Conservation (phyloP, 2,113 vertebrate species). For the Trogon surrucura region DNA sequence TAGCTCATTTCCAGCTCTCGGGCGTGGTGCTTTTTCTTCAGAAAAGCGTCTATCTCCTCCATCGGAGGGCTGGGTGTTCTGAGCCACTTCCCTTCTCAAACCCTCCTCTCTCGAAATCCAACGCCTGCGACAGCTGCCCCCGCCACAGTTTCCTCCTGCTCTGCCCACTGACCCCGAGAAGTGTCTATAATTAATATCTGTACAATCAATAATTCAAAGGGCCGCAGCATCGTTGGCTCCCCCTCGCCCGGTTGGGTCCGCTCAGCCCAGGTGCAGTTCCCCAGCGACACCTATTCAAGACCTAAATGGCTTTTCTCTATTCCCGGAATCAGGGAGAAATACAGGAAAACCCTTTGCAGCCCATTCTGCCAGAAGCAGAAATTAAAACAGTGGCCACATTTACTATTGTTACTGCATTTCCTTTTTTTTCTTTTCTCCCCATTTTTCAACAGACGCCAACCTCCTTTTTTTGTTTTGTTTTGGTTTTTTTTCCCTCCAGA, state of each 20-base stretch:
- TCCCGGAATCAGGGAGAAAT: slow-evolving; percentile 11
- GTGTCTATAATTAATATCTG: not conserved
- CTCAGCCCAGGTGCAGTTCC: not conserved
- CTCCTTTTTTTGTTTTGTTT: not conserved
- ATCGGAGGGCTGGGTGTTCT: not conserved
- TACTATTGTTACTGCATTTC: not conserved
- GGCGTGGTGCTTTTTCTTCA: no score
- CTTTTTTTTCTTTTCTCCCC: not conserved
- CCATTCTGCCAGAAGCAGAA: not conserved
- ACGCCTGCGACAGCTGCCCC: not conserved
- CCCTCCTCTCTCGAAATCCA: not conserved
- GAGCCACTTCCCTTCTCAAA: not conserved
- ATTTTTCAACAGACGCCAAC: not conserved
- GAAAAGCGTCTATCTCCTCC: not conserved
- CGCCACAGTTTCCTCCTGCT: accelerated
- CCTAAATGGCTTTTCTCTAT: not conserved
- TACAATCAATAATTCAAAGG: slow-evolving; percentile 1
- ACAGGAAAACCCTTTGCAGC: not conserved
- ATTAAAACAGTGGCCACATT: not conserved
- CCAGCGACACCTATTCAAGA: not conserved
- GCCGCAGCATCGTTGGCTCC: not conserved
- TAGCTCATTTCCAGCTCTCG: not conserved
- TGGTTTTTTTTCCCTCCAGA: not conserved
- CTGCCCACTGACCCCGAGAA: not conserved
- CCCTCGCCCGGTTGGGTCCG: not conserved